Percentiles rank a stretch among this genome's conserved stretches.
Evolutionary conservation across 2,113 vertebrate genomes (phyloP).

Genomic region (Jacana jacana): DNA sequence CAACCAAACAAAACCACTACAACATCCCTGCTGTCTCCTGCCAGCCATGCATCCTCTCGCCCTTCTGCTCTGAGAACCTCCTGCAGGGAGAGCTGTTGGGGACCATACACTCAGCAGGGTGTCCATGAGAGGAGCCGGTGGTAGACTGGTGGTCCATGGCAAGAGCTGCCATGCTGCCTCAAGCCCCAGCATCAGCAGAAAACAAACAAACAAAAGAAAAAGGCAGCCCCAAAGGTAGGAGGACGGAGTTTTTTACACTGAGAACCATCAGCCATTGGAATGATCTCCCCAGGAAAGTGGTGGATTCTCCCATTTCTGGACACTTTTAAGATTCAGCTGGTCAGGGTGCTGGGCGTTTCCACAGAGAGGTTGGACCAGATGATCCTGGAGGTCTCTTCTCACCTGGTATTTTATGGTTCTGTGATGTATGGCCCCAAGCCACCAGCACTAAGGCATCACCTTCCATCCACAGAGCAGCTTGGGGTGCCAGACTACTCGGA

Average conservation of each 20-base stretch:
- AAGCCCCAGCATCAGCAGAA: fast-evolving
- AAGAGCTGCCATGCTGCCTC: background rate
- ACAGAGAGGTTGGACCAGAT: background rate
- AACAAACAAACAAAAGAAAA: too few species aligned
- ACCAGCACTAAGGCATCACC: background rate
- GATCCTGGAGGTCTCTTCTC: background rate
- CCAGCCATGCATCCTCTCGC: fast-evolving
- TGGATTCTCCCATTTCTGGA: background rate
- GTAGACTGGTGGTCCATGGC: too few species aligned
- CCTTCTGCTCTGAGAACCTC: background rate
- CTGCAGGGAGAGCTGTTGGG: fast-evolving
- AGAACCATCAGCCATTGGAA: background rate
- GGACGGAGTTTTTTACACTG: background rate
- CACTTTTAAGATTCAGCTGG: background rate
- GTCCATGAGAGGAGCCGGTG: background rate
- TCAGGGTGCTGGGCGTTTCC: background rate
- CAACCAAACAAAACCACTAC: background rate
- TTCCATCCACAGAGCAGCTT: background rate
- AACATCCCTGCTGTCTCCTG: background rate
- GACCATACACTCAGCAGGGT: background rate
- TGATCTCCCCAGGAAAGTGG: background rate
- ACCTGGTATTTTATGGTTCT: background rate
- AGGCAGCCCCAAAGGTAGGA: background rate
- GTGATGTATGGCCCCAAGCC: background rate
- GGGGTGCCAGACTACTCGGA: background rate